Evolutionary conservation across 2,113 vertebrate species (phyloP).

Genomic region (Urocitellus parryii): DNA sequence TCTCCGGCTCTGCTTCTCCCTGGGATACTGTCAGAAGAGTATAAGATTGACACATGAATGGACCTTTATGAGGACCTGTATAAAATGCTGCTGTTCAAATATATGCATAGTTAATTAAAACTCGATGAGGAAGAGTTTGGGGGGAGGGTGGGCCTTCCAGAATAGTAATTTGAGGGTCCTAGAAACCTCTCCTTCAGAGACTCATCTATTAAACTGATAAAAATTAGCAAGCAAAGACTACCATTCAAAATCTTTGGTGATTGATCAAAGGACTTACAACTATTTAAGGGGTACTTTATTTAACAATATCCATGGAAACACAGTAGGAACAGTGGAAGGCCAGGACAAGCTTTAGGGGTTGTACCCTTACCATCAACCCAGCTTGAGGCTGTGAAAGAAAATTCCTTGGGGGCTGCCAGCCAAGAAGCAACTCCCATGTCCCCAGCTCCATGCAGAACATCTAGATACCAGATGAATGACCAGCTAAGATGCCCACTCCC

Average conservation of each 20-base stretch:
- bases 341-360: too few species aligned
- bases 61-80: not conserved
- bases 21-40: not conserved
- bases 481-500: not conserved
- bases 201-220: not conserved
- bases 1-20: not conserved
- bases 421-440: not conserved
- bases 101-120: not conserved
- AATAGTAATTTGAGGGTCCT: not conserved
- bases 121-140: not conserved
- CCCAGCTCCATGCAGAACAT: not conserved
- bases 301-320: not conserved
- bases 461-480: too few species aligned
- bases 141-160: not conserved
- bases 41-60: not conserved
- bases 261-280: not conserved
- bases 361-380: not conserved
- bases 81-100: conserved; percentile 40
- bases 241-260: not conserved
- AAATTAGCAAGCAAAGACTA: not conserved
- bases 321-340: not conserved
- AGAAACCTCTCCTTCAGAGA: not conserved
- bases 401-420: not conserved
- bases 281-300: conserved; percentile 15
- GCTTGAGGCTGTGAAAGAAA: not conserved